A percentile compares a stretch with the other conserved stretches of the same genome.
These are phyloP conservation scores for Scomber japonicus DNA, from an alignment of 2,113 vertebrate genomes.

Conservation along the genomic window DNA sequence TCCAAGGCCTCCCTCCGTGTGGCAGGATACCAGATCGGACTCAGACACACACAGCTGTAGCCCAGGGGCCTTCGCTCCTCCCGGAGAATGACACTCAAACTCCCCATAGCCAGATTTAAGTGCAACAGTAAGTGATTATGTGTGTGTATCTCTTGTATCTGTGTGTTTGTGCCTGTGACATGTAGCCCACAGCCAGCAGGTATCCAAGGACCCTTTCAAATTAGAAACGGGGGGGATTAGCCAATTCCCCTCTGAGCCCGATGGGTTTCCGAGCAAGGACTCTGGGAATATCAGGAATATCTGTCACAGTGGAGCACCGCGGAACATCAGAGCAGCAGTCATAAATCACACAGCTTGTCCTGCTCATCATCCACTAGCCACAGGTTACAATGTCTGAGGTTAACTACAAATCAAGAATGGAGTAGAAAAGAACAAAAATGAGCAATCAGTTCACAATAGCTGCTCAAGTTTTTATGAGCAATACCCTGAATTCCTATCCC, in stretches of 20 bases:
- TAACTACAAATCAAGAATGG: conserved; percentile 27
- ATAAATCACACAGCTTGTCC: conserved; percentile 76
- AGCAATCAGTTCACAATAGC: not conserved
- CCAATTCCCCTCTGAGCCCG: conserved; percentile 48
- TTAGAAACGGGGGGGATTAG: conserved; percentile 58
- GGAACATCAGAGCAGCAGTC: conserved; percentile 60
- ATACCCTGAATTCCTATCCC: not conserved
- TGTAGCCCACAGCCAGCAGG: conserved; percentile 68
- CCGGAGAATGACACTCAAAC: conserved; percentile 62
- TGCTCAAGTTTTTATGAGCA: not conserved
- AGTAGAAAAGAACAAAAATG: not conserved
- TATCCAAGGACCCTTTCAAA: conserved; percentile 71
- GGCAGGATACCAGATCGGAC: conserved; percentile 77
- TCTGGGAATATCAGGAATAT: conserved; percentile 74
- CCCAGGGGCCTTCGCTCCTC: conserved; percentile 69
- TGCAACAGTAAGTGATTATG: conserved; percentile 70
- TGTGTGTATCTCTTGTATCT: conserved; percentile 54
- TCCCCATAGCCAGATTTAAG: conserved; percentile 75
- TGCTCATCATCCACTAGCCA: conserved; percentile 46
- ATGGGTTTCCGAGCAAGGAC: conserved; percentile 70
- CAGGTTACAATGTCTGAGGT: conserved; percentile 53
- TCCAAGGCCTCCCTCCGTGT: conserved; percentile 68
- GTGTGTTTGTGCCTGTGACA: conserved; percentile 68
- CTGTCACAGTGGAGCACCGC: conserved; percentile 66
- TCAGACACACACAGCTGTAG: conserved; percentile 75